phyloP scores from a whole-genome alignment of 1,140 invertebrate species.

The Eupeodes corollae region DNA sequence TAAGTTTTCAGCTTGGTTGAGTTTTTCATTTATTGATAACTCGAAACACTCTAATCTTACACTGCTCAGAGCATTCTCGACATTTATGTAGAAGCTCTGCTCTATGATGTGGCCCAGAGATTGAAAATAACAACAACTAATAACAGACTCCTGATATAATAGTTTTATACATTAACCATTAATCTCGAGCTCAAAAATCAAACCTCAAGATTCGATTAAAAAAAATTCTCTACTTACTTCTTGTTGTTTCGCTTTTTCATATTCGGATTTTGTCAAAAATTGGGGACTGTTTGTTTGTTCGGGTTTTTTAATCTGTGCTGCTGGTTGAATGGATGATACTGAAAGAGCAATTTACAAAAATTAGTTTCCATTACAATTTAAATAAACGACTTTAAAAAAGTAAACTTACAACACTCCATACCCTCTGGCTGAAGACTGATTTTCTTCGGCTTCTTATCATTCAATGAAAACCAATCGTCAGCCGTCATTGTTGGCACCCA shows the following conservation, averaged over 20 bases:
- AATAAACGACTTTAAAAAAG: neutral
- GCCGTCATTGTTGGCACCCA: constrained; percentile 68
- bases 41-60: too few species aligned
- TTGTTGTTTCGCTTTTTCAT: constrained; percentile 30
- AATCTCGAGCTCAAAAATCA: too few species aligned
- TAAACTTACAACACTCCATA: constrained; percentile 70
- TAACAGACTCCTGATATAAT: too few species aligned
- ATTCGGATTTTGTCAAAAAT: constrained; percentile 22
- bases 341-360: constrained; percentile 6
- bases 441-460: constrained; percentile 48
- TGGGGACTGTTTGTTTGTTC: constrained; percentile 10
- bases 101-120: too few species aligned
- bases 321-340: constrained; percentile 34
- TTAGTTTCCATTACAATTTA: constrained; percentile 1
- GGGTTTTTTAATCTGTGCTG: constrained; percentile 17
- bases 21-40: too few species aligned
- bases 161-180: too few species aligned
- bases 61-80: too few species aligned
- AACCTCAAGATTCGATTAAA: too few species aligned
- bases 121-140: too few species aligned
- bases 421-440: constrained; percentile 72
- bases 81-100: too few species aligned
- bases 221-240: constrained; percentile 18
- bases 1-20: too few species aligned
- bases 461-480: constrained; percentile 64